phyloP scores from a whole-genome alignment of 1,140 invertebrate species.

The Brachionus manjavacas region DNA sequence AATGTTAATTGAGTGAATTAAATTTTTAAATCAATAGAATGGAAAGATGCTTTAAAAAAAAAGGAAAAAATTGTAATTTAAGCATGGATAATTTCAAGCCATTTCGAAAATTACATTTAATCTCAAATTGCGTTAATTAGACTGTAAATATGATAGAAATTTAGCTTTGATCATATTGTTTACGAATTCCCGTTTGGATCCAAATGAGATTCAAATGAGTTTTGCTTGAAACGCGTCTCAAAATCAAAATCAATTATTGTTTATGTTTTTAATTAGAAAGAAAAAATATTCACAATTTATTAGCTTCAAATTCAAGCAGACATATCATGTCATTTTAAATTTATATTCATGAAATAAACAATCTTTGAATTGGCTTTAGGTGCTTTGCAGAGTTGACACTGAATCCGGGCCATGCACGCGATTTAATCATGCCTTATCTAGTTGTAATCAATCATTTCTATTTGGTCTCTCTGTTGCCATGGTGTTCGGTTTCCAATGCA shows the following conservation, averaged over 20 bases:
- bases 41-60: not conserved
- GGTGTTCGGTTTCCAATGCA: not conserved
- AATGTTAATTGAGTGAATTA: too few species aligned
- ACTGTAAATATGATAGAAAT: constrained; percentile 8
- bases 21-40: not conserved
- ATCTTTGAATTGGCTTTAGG: not conserved
- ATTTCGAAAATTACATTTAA: not conserved
- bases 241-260: constrained; percentile 22
- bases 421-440: not conserved
- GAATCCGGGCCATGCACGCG: not conserved
- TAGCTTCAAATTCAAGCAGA: not conserved
- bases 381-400: not conserved
- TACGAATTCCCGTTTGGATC: constrained; percentile 20
- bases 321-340: constrained; percentile 40
- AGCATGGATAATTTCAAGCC: not conserved
- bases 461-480: not conserved
- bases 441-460: constrained; percentile 22
- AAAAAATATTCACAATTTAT: not conserved
- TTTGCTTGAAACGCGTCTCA: not conserved
- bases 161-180: not conserved
- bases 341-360: constrained; percentile 20
- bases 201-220: not conserved
- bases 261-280: constrained; percentile 2
- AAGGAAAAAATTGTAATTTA: not conserved
- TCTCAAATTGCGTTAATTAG: constrained; percentile 23